phyloP scores from a whole-genome alignment of 2,888 invertebrate genomes.

The Graphium colonna region DNA sequence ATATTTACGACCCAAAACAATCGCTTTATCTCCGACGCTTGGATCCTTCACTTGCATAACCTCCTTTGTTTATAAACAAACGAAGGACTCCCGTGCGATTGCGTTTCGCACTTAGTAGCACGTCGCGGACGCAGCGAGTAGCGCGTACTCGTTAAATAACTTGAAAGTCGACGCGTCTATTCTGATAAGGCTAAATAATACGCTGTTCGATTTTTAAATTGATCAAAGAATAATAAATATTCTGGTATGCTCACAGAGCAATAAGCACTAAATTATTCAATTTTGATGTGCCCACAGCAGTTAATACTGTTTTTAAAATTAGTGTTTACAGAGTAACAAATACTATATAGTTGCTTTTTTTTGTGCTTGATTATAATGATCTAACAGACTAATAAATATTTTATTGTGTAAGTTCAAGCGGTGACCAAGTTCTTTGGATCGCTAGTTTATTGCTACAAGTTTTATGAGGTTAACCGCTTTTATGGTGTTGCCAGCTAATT shows the following conservation, averaged over 20 bases:
- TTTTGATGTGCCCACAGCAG: too few species aligned
- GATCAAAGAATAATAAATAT: not conserved
- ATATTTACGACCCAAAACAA: conserved; percentile 79
- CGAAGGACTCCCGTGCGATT: conserved; percentile 64
- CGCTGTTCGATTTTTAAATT: not conserved
- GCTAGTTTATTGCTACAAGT: conserved; percentile 24
- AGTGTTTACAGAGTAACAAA: too few species aligned
- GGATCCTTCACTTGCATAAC: conserved; percentile 75
- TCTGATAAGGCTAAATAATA: too few species aligned
- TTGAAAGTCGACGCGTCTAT: too few species aligned
- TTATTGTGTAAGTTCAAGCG: conserved; percentile 17
- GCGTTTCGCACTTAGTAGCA: conserved; percentile 50
- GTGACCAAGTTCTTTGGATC: not conserved
- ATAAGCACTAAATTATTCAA: too few species aligned
- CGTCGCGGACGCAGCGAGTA: conserved; percentile 46
- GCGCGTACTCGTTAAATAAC: conserved; percentile 33
- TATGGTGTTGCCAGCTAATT: conserved; percentile 21
- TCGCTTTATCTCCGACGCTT: conserved; percentile 73
- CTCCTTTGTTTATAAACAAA: conserved; percentile 77
- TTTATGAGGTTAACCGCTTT: conserved; percentile 26
- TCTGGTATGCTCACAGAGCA: too few species aligned
- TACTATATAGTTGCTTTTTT: too few species aligned
- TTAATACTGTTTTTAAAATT: too few species aligned
- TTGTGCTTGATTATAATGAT: too few species aligned
- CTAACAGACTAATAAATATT: conserved; percentile 18